A percentile compares a stretch with the other conserved stretches of the same genome.
phyloP scores from a whole-genome alignment of 2,113 vertebrate species.

The Oreochromis niloticus region DNA sequence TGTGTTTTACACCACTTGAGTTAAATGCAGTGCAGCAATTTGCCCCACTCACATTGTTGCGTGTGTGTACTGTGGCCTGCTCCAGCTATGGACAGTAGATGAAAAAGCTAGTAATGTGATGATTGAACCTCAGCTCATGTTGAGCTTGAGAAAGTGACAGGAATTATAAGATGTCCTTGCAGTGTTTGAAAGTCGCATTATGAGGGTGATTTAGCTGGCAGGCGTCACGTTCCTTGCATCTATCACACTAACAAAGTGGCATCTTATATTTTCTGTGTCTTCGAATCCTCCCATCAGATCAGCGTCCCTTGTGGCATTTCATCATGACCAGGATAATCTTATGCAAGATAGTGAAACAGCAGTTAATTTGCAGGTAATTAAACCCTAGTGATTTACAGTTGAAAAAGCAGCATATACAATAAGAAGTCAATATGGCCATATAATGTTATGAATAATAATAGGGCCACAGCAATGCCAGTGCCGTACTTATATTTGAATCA shows the following conservation, averaged over 20 bases:
- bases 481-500: not conserved
- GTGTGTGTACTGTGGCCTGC: not conserved
- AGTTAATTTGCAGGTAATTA: slow-evolving; percentile 81
- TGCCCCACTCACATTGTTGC: slow-evolving; percentile 21
- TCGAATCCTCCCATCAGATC: slow-evolving; percentile 61
- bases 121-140: not conserved
- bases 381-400: slow-evolving; percentile 77
- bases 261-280: slow-evolving; percentile 55
- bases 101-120: slow-evolving; percentile 10
- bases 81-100: not conserved
- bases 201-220: slow-evolving; percentile 29
- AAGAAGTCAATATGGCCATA: not conserved
- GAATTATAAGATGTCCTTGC: slow-evolving; percentile 39
- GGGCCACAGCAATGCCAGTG: not conserved
- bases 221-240: slow-evolving; percentile 35
- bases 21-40: slow-evolving; percentile 56
- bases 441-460: slow-evolving; percentile 34
- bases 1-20: slow-evolving; percentile 50
- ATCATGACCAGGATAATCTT: slow-evolving; percentile 81
- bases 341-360: slow-evolving; percentile 85
- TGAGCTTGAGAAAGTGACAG: slow-evolving; percentile 15
- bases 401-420: slow-evolving; percentile 53
- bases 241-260: slow-evolving; percentile 45
- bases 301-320: slow-evolving; percentile 71
- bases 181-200: slow-evolving; percentile 43